These are phyloP conservation scores for Xestia ashworthii DNA, from an alignment of 2,888 invertebrate genomes.

Conservation along the genomic window DNA sequence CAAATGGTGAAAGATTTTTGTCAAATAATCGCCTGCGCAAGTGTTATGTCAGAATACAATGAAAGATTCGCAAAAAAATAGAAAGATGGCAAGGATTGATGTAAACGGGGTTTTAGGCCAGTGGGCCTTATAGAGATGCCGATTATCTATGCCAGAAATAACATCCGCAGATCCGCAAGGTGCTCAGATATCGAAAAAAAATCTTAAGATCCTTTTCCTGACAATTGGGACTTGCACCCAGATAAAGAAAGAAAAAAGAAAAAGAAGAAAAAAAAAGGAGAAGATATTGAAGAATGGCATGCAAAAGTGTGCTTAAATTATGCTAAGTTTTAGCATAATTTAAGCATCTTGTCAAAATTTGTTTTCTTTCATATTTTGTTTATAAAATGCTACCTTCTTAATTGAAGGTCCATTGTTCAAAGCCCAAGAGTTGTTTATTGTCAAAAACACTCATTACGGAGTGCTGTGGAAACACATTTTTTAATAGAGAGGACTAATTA, in stretches of 20 bases:
- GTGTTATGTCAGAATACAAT: conserved; percentile 77
- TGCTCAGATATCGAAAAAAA: conserved; percentile 61
- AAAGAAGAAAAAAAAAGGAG: too few species aligned
- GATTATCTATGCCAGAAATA: conserved; percentile 68
- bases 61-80: conserved; percentile 66
- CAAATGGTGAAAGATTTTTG: conserved; percentile 81
- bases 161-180: conserved; percentile 80
- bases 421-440: background rate
- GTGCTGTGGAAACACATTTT: background rate
- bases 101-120: conserved; percentile 71
- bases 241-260: too few species aligned
- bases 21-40: conserved; percentile 86
- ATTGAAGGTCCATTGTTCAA: background rate
- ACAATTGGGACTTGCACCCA: conserved; percentile 39
- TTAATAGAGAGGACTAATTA: background rate
- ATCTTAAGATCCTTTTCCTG: conserved; percentile 18
- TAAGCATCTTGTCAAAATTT: background rate
- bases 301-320: too few species aligned
- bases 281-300: too few species aligned
- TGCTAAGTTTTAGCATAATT: background rate
- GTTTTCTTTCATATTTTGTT: background rate
- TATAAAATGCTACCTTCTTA: too few species aligned
- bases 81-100: conserved; percentile 77
- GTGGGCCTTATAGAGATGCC: conserved; percentile 70
- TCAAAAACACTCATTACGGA: background rate